Evolutionary conservation across 2,797 vertebrate genomes (phyloP).

Genomic region (Catostomus latipinnis): DNA sequence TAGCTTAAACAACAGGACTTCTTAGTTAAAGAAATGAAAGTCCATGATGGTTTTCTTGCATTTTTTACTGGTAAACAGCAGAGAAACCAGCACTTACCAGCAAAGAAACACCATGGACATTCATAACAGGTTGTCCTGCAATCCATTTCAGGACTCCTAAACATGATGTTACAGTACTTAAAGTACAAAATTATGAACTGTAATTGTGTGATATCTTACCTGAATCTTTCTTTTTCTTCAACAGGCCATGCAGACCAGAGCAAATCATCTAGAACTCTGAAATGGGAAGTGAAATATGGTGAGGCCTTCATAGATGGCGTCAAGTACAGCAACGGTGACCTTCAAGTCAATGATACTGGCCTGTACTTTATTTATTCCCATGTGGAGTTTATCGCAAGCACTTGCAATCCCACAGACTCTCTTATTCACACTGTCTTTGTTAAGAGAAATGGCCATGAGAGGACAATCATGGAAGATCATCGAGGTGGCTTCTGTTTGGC

Average conservation of each 20-base stretch:
- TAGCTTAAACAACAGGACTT: too few species aligned
- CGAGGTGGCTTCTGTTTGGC: conserved; percentile 76
- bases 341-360: conserved; percentile 85
- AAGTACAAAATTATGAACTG: too few species aligned
- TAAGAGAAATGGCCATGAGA: conserved; percentile 46
- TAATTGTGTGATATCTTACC: background rate
- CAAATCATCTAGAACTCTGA: conserved; percentile 68
- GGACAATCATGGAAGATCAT: conserved; percentile 83
- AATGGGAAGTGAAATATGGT: conserved; percentile 81
- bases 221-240: background rate
- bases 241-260: conserved; percentile 62
- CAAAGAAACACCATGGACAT: too few species aligned
- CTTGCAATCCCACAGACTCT: conserved; percentile 69
- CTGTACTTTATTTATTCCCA: conserved; percentile 91
- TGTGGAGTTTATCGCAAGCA: conserved; percentile 79
- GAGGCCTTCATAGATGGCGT: conserved; percentile 80
- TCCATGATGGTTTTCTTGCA: too few species aligned
- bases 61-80: too few species aligned
- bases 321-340: conserved; percentile 77
- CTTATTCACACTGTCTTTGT: conserved; percentile 79
- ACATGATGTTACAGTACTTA: too few species aligned
- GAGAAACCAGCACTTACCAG: too few species aligned
- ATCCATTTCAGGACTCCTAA: too few species aligned
- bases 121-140: too few species aligned
- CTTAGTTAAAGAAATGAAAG: too few species aligned